These are phyloP conservation scores for Neolamprologus modestus DNA, from an alignment of 2,113 vertebrate genomes.

Conservation along the genomic window DNA sequence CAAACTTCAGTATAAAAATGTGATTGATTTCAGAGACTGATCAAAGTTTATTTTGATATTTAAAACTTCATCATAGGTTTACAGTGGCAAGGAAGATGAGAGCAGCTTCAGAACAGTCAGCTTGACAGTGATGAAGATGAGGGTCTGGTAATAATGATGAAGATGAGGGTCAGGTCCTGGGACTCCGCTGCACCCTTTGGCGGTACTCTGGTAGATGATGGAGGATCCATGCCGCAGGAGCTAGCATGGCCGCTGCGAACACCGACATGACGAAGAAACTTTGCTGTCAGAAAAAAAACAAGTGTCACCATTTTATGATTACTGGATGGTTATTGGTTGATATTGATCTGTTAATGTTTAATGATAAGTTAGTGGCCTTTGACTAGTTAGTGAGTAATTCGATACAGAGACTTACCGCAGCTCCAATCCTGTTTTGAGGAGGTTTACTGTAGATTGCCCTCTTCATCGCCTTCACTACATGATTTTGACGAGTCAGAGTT, in stretches of 20 bases:
- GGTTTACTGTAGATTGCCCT: constrained; percentile 58
- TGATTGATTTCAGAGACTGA: background rate
- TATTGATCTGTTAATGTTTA: background rate
- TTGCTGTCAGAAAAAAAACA: constrained; percentile 57
- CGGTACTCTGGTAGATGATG: constrained; percentile 67
- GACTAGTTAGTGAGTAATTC: background rate
- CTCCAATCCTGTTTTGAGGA: constrained; percentile 51
- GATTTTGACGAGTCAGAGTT: background rate
- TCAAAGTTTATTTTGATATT: background rate
- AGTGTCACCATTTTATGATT: background rate
- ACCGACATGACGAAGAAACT: constrained; percentile 71
- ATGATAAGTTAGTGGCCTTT: background rate
- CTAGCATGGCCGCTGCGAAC: constrained; percentile 66
- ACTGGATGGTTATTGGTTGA: background rate
- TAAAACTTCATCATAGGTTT: background rate
- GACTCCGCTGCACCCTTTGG: constrained; percentile 21
- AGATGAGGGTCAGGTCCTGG: background rate
- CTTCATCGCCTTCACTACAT: constrained; percentile 4
- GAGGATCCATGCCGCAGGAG: constrained; percentile 74
- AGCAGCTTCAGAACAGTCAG: background rate
- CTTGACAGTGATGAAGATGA: background rate
- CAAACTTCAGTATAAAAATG: background rate
- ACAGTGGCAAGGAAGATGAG: background rate
- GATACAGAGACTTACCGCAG: constrained; percentile 41
- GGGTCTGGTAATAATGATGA: background rate